These are phyloP conservation scores for Sycon ciliatum DNA, from an alignment of 37 sponge, comb jelly and placozoan genomes.

Conservation along the genomic window DNA sequence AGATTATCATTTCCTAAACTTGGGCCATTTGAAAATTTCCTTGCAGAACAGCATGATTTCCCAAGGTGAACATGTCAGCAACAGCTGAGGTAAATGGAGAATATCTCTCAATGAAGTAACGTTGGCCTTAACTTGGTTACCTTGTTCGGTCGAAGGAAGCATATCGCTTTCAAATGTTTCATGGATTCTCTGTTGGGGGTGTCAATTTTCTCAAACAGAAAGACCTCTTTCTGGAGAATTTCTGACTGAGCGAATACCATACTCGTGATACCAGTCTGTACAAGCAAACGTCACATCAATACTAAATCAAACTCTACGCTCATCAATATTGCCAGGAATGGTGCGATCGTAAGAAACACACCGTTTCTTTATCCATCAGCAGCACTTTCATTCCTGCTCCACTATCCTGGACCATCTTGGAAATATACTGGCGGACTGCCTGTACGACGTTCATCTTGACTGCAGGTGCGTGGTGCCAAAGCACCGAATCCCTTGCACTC, in stretches of 20 bases:
- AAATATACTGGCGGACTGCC: slow-evolving; percentile 82
- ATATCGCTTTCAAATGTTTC: slow-evolving; percentile 93
- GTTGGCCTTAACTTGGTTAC: slow-evolving; percentile 24
- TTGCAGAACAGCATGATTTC: too few species aligned
- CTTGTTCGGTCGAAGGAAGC: slow-evolving; percentile 81
- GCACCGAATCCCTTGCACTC: too few species aligned
- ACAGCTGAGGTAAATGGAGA: background rate
- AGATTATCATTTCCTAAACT: too few species aligned
- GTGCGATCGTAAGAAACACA: slow-evolving; percentile 12
- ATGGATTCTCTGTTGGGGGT: slow-evolving; percentile 63
- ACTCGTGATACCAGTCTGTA: slow-evolving; percentile 68
- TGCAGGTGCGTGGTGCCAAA: too few species aligned
- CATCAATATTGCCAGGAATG: background rate
- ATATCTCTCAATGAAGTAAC: background rate
- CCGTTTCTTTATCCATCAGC: slow-evolving; percentile 83
- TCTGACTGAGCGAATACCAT: slow-evolving; percentile 93
- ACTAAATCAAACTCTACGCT: background rate
- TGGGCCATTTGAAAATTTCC: too few species aligned
- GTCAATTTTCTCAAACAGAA: slow-evolving; percentile 77
- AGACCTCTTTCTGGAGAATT: slow-evolving; percentile 92
- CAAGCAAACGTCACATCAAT: background rate
- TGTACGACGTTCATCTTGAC: slow-evolving; percentile 64
- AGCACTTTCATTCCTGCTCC: slow-evolving; percentile 94
- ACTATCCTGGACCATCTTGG: slow-evolving; percentile 77
- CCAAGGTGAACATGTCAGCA: background rate